A percentile compares a stretch with the other conserved stretches of the same genome.
Evolutionary conservation across 1,140 invertebrate genomes (phyloP).

Genomic region (Temnothorax longispinosus): DNA sequence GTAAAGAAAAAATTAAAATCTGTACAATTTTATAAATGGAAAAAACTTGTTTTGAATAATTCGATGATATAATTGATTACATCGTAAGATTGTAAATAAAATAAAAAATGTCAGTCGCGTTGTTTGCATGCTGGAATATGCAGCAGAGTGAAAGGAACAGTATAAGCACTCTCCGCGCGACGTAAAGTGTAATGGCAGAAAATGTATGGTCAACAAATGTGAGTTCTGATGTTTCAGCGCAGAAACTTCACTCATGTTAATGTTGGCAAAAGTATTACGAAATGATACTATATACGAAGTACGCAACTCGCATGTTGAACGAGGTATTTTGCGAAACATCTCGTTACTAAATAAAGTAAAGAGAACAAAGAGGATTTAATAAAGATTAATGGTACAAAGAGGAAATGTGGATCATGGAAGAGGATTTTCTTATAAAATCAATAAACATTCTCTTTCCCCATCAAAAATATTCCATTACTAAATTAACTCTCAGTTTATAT

Average conservation of each 20-base stretch:
- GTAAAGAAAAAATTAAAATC: neutral
- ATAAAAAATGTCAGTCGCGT: constrained; percentile 9
- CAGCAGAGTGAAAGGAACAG: constrained; percentile 11
- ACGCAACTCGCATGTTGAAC: neutral
- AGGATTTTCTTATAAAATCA: neutral
- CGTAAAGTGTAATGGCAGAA: constrained; percentile 21
- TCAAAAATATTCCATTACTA: neutral
- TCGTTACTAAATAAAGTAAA: constrained; percentile 9
- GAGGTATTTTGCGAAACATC: neutral
- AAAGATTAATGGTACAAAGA: neutral
- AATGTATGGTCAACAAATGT: constrained; percentile 24
- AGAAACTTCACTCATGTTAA: constrained; percentile 34
- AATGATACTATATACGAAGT: neutral
- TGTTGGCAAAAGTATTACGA: constrained; percentile 9
- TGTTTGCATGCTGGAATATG: neutral
- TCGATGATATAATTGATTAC: neutral
- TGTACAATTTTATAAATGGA: neutral
- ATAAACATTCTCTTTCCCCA: constrained; percentile 20
- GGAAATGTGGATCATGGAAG: neutral
- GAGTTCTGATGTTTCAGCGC: constrained; percentile 1
- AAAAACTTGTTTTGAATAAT: neutral
- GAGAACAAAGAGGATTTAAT: neutral
- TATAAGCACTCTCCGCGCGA: neutral
- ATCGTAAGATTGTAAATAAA: neutral
- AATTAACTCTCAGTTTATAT: neutral